Evolutionary conservation across 2,888 invertebrate genomes (phyloP).

Genomic region (Eupithecia pulchellata): DNA sequence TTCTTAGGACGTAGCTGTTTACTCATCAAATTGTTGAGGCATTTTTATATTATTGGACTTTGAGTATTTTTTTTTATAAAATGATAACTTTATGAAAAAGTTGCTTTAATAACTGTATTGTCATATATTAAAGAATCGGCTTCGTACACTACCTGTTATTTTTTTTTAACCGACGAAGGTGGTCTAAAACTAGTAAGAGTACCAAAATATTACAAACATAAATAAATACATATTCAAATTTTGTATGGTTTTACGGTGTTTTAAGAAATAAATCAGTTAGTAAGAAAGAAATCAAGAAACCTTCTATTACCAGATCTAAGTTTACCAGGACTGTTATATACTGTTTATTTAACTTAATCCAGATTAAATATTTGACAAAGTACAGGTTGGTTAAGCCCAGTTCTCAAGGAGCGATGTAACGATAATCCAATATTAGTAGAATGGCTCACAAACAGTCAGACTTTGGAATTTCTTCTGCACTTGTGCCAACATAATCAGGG

Average conservation of each 20-base stretch:
- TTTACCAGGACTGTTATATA: no score
- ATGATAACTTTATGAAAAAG: neutral
- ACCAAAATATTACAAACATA: neutral
- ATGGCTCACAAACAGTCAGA: slow-evolving; percentile 51
- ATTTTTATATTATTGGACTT: slow-evolving; percentile 6
- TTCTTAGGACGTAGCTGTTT: slow-evolving; percentile 32
- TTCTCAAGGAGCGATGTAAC: slow-evolving; percentile 54
- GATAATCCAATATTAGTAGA: slow-evolving; percentile 63
- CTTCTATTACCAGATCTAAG: neutral
- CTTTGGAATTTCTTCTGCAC: slow-evolving; percentile 59
- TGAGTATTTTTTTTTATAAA: neutral
- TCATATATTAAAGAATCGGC: neutral
- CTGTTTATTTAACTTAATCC: neutral
- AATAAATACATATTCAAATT: neutral
- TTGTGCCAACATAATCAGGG: slow-evolving; percentile 76
- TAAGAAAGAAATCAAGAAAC: neutral
- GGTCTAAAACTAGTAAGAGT: neutral
- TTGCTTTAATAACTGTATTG: neutral
- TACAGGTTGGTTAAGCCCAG: slow-evolving; percentile 29
- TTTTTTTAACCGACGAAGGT: neutral
- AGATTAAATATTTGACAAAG: slow-evolving; percentile 6
- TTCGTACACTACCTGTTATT: neutral
- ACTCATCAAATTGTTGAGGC: slow-evolving; percentile 25
- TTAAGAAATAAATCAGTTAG: no score
- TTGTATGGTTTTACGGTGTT: no score